A percentile compares a stretch with the other conserved stretches of the same genome.
phyloP scores from a whole-genome alignment of 2,888 invertebrate genomes.

The Strigamia crassipes region DNA sequence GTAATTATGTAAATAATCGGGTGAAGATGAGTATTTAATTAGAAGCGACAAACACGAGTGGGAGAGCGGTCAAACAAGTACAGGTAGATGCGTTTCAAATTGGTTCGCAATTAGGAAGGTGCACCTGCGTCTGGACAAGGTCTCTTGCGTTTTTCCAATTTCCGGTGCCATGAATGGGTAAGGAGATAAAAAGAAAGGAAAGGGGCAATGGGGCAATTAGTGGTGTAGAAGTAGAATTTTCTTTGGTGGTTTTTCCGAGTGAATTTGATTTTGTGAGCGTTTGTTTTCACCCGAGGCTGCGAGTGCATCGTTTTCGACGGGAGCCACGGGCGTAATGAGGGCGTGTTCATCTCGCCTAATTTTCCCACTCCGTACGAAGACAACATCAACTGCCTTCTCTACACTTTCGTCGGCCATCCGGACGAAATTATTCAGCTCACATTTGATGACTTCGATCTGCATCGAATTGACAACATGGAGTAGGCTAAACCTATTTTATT shows the following conservation, averaged over 20 bases:
- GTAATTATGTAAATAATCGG: conserved; percentile 24
- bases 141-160: conserved; percentile 12
- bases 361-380: conserved; percentile 76
- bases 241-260: conserved; percentile 19
- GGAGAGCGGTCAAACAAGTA: not conserved
- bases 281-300: conserved; percentile 68
- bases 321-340: conserved; percentile 76
- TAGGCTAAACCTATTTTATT: conserved; percentile 63
- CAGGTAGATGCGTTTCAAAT: conserved; percentile 31
- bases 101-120: conserved; percentile 15
- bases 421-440: conserved; percentile 81
- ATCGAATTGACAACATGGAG: conserved; percentile 68
- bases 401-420: conserved; percentile 77
- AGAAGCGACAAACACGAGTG: not conserved
- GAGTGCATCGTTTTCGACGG: conserved; percentile 80
- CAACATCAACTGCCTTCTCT: conserved; percentile 78
- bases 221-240: conserved; percentile 21
- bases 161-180: conserved; percentile 33
- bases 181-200: not conserved
- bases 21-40: conserved; percentile 1
- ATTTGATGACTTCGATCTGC: conserved; percentile 78
- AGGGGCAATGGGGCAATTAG: conserved; percentile 23
- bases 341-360: conserved; percentile 81
- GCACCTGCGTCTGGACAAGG: conserved; percentile 25
- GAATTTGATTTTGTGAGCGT: conserved; percentile 54